Evolutionary conservation across 2,113 vertebrate species (phyloP).

Genomic region (Thalassarche chlororhynchos): DNA sequence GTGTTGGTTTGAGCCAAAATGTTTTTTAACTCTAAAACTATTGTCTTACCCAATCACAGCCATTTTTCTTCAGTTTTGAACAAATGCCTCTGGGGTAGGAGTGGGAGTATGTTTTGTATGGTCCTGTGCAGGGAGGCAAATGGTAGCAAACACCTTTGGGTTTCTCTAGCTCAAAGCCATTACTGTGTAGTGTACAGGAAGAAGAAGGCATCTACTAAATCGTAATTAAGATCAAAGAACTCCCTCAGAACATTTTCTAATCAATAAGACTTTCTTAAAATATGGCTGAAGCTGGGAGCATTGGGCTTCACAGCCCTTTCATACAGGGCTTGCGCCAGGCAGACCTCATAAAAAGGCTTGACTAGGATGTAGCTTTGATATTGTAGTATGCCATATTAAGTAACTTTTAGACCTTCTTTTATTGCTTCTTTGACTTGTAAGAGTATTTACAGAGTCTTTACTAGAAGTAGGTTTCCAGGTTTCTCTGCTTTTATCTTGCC

Average conservation of each 20-base stretch:
- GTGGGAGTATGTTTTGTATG: background rate
- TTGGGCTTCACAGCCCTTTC: background rate
- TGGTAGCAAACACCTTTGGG: background rate
- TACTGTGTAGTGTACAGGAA: background rate
- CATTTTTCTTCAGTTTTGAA: background rate
- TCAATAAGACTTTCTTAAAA: background rate
- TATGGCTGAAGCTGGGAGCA: background rate
- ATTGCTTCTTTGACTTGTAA: background rate
- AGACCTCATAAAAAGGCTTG: background rate
- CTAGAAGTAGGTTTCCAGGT: background rate
- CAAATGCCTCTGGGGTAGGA: background rate
- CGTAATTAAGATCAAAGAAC: background rate
- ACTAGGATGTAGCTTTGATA: background rate
- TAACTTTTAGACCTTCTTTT: background rate
- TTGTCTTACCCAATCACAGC: background rate
- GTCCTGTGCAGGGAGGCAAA: background rate
- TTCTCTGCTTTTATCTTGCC: conserved; percentile 30
- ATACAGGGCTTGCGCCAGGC: background rate
- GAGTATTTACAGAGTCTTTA: background rate
- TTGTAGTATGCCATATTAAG: background rate
- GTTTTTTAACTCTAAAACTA: background rate
- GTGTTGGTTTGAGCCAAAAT: background rate
- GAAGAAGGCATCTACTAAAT: background rate
- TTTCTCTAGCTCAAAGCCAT: background rate
- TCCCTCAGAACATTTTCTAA: background rate